These are phyloP conservation scores for Cricetomys ansorgei DNA, from an alignment of 2,113 vertebrate genomes.

Conservation along the genomic window DNA sequence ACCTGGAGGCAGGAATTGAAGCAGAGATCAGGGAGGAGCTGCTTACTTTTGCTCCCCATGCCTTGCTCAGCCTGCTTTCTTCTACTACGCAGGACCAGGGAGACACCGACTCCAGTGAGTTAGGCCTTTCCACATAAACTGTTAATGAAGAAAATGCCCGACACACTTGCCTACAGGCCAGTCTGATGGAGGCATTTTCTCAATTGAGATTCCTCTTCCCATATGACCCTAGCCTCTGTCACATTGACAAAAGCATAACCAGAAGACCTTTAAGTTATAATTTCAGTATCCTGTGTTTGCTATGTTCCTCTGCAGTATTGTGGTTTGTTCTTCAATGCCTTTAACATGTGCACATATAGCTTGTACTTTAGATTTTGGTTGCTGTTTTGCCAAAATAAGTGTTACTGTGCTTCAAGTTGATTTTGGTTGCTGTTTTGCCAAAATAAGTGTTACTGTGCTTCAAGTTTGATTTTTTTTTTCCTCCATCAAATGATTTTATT, in stretches of 20 bases:
- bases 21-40: background rate
- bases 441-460: conserved; percentile 67
- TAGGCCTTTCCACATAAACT: background rate
- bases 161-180: background rate
- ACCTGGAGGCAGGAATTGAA: background rate
- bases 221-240: background rate
- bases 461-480: background rate
- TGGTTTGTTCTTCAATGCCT: conserved; percentile 55
- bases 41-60: background rate
- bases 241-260: background rate
- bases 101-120: background rate
- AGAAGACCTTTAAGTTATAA: conserved; percentile 33
- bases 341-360: conserved; percentile 7
- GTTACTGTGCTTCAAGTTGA: conserved; percentile 53
- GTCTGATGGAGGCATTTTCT: background rate
- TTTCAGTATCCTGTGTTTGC: conserved; percentile 44
- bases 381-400: conserved; percentile 70
- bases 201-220: background rate
- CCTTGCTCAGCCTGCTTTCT: background rate
- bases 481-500: conserved; percentile 16
- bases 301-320: background rate
- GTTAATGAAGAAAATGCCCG: background rate
- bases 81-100: background rate
- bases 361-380: conserved; percentile 63
- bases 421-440: conserved; percentile 64